Evolutionary conservation across 2,797 vertebrate species (phyloP).

Genomic region (Hybognathus amarus): DNA sequence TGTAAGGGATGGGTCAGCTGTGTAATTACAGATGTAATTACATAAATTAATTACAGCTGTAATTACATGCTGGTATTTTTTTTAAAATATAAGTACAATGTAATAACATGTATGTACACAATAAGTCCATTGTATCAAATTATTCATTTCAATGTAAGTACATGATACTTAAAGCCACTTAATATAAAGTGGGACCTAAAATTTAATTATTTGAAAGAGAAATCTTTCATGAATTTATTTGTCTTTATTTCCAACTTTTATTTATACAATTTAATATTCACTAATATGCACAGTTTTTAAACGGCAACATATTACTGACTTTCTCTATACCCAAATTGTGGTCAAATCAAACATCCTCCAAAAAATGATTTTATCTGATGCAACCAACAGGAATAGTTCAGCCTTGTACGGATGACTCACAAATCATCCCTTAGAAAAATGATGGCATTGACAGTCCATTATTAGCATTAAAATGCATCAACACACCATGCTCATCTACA

Average conservation of each 20-base stretch:
- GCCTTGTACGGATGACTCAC: not conserved
- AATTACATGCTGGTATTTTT: no score
- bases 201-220: not conserved
- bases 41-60: no score
- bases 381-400: constrained; percentile 6
- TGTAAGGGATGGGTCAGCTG: no score
- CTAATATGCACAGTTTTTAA: no score
- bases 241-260: not conserved
- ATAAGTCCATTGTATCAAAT: no score
- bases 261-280: not conserved
- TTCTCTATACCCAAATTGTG: no score
- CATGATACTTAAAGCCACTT: no score
- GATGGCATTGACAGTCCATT: not conserved
- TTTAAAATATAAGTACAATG: no score
- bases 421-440: not conserved
- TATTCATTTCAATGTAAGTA: no score
- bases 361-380: not conserved
- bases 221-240: not conserved
- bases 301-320: not conserved
- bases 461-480: constrained; percentile 16
- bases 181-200: no score
- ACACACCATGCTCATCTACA: not conserved
- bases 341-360: not conserved
- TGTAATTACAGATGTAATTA: no score
- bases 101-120: no score